Conservation (phyloP, 2,888 invertebrate species). For the Ormyrus rosae region DNA sequence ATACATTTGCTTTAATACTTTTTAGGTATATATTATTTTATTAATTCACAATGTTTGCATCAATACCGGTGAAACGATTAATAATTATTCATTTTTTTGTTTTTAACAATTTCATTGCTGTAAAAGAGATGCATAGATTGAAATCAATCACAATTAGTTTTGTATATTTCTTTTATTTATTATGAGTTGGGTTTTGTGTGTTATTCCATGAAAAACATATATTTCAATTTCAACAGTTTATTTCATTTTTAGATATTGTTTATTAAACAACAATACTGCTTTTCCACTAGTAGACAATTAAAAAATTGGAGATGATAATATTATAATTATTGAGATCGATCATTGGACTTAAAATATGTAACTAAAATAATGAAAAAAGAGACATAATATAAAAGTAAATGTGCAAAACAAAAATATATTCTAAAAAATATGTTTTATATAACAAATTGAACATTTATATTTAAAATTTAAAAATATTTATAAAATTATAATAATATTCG, state of each 20-base stretch:
- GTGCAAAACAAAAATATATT: background rate
- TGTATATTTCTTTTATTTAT: background rate
- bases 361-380: background rate
- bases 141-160: no score
- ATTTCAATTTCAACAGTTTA: background rate
- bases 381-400: conserved; percentile 12
- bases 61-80: no score
- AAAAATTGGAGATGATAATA: conserved; percentile 1
- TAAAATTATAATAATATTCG: no score
- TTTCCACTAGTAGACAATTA: conserved; percentile 33
- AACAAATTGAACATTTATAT: background rate
- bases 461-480: background rate
- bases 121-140: no score
- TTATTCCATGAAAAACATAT: background rate
- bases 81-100: no score
- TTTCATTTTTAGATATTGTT: conserved; percentile 5
- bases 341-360: conserved; percentile 16
- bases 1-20: no score
- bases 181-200: background rate
- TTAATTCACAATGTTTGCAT: no score
- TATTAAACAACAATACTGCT: background rate
- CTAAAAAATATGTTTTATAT: background rate
- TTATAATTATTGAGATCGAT: background rate
- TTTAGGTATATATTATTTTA: no score
- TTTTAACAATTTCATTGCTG: no score